Conservation (phyloP, 2,113 vertebrate genomes). For the Pandion haliaetus region DNA sequence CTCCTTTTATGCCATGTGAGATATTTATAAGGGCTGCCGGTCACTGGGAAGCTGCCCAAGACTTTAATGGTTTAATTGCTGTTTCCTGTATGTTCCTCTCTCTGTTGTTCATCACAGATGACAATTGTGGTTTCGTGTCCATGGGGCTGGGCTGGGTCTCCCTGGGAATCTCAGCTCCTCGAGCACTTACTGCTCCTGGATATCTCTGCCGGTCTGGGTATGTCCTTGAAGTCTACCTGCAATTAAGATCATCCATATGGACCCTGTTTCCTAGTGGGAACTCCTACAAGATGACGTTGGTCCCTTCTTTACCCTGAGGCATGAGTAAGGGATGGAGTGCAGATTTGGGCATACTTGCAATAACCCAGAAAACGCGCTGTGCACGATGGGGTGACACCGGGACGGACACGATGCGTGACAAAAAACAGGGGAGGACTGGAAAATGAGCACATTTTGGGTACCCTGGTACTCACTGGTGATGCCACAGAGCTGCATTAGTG, state of each 20-base stretch:
- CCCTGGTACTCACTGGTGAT: background rate
- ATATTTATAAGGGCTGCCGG: conserved; percentile 32
- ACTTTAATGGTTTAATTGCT: conserved; percentile 49
- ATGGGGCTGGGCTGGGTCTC: background rate
- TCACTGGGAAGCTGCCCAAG: conserved; percentile 39
- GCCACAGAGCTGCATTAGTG: conserved; percentile 17
- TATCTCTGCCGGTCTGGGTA: background rate
- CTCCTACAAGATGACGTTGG: background rate
- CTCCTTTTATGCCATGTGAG: background rate
- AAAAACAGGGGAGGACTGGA: background rate
- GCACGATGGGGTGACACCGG: accelerated
- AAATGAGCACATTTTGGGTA: background rate
- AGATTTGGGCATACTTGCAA: background rate
- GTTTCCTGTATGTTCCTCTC: conserved; percentile 37
- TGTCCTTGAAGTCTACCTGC: background rate
- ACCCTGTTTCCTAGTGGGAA: background rate
- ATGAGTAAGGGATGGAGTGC: background rate
- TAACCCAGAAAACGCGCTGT: background rate
- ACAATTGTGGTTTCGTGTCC: conserved; percentile 17
- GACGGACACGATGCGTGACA: accelerated
- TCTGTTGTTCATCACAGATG: conserved; percentile 56
- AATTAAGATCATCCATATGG: background rate
- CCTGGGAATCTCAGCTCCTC: background rate
- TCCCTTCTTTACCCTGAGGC: background rate
- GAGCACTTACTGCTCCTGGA: background rate